Conservation (phyloP, 2,888 invertebrate genomes). For the Athrips mouffetella region DNA sequence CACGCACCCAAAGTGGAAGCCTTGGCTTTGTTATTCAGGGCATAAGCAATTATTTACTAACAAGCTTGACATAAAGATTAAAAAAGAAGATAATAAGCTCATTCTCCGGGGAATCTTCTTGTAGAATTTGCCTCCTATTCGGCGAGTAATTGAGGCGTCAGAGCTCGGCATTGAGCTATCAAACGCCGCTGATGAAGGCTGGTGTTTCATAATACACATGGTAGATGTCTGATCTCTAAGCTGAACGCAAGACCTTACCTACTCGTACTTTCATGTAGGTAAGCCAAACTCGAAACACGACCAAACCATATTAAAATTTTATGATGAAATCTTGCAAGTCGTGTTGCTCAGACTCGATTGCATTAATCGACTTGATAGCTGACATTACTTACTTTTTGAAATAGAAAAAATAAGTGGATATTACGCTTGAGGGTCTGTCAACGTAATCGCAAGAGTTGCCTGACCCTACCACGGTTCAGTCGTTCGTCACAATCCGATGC, state of each 20-base stretch:
- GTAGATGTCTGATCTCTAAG: slow-evolving; percentile 21
- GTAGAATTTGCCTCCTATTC: slow-evolving; percentile 29
- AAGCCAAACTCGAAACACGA: background rate
- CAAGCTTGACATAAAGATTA: slow-evolving; percentile 21
- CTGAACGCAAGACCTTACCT: background rate
- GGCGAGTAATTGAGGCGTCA: slow-evolving; percentile 44
- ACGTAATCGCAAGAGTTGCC: slow-evolving; percentile 33
- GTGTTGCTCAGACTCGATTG: slow-evolving; percentile 5
- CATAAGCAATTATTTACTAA: slow-evolving; percentile 21
- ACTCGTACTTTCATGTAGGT: background rate
- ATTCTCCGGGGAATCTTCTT: slow-evolving; percentile 17
- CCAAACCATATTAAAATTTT: background rate
- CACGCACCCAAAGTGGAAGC: slow-evolving; percentile 13
- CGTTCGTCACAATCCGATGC: slow-evolving; percentile 45
- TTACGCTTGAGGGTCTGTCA: slow-evolving; percentile 14
- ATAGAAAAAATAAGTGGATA: slow-evolving; percentile 8
- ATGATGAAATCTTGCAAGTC: background rate
- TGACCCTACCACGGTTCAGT: slow-evolving; percentile 48
- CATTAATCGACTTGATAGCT: background rate
- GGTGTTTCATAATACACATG: slow-evolving; percentile 27
- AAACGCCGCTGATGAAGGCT: slow-evolving; percentile 36
- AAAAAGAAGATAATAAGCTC: slow-evolving; percentile 18
- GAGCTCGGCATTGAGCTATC: slow-evolving; percentile 33
- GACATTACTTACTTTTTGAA: slow-evolving; percentile 6
- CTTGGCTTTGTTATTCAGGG: slow-evolving; percentile 16